Evolutionary conservation across 2,888 invertebrate species (phyloP).

Genomic region (Eremobia ochroleuca): DNA sequence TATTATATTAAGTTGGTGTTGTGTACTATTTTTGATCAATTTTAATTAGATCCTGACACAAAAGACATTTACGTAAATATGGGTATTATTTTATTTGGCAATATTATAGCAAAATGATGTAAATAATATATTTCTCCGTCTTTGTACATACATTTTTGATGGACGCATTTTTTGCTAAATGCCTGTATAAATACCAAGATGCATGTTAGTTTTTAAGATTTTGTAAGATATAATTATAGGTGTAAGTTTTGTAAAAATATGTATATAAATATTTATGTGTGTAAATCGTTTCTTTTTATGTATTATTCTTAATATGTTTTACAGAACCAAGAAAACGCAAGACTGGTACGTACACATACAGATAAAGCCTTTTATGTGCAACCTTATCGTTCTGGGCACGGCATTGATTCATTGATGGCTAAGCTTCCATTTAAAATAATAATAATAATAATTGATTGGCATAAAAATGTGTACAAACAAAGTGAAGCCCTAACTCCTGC

Average conservation of each 20-base stretch:
- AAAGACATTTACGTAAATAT: not conserved
- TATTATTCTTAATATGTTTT: slow-evolving; percentile 72
- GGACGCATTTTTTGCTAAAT: not conserved
- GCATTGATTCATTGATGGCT: slow-evolving; percentile 48
- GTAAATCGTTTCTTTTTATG: slow-evolving; percentile 9
- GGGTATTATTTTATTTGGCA: not conserved
- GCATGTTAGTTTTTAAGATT: slow-evolving; percentile 46
- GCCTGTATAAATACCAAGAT: slow-evolving; percentile 20
- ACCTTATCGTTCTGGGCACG: slow-evolving; percentile 43
- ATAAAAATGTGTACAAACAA: no score
- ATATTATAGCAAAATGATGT: slow-evolving; percentile 6
- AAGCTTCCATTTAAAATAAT: not conserved
- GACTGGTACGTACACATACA: slow-evolving; percentile 79
- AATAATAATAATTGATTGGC: no score
- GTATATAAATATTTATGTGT: slow-evolving; percentile 33
- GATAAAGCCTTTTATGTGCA: slow-evolving; percentile 46
- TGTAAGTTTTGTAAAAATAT: slow-evolving; percentile 39
- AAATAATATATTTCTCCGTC: slow-evolving; percentile 16
- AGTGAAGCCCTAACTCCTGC: no score
- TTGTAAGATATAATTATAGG: slow-evolving; percentile 1
- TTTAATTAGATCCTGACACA: not conserved
- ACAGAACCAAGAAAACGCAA: slow-evolving; percentile 80
- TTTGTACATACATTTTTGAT: slow-evolving; percentile 28
- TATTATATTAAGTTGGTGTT: not conserved
- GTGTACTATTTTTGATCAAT: not conserved